phyloP scores from a whole-genome alignment of 2,888 invertebrate species.

The Nomada ferruginata region DNA sequence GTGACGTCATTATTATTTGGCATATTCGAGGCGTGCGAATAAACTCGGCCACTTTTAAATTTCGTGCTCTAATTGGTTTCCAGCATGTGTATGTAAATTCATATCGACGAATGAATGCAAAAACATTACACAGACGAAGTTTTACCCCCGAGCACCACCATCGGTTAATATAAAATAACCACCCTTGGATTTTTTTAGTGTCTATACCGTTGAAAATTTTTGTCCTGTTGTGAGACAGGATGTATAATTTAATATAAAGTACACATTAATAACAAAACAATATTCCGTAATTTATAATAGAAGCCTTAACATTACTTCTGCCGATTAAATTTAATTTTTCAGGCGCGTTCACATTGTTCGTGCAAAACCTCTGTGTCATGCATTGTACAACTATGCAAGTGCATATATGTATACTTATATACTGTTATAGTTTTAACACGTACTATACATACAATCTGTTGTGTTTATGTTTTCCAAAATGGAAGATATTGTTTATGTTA shows the following conservation, averaged over 20 bases:
- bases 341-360: constrained; percentile 27
- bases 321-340: constrained; percentile 37
- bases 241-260: neutral
- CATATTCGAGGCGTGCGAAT: constrained; percentile 31
- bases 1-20: constrained; percentile 67
- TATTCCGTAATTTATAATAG: neutral
- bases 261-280: neutral
- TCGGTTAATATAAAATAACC: too few relatives aligned
- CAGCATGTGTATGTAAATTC: constrained; percentile 16
- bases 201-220: too few relatives aligned
- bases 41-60: constrained; percentile 34
- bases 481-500: constrained; percentile 28
- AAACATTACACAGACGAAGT: constrained; percentile 7
- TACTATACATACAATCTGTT: neutral
- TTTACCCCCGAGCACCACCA: too few relatives aligned
- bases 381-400: neutral
- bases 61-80: constrained; percentile 44
- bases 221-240: too few relatives aligned
- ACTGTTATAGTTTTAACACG: neutral
- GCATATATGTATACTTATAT: neutral
- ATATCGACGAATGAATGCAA: constrained; percentile 26
- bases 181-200: too few relatives aligned
- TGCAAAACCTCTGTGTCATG: neutral
- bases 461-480: constrained; percentile 3
- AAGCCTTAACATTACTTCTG: neutral